Evolutionary conservation across 2,113 vertebrate species (phyloP), one percentile per base, ranked within the genome.

Genomic region (Todiramphus chloris): DNA sequence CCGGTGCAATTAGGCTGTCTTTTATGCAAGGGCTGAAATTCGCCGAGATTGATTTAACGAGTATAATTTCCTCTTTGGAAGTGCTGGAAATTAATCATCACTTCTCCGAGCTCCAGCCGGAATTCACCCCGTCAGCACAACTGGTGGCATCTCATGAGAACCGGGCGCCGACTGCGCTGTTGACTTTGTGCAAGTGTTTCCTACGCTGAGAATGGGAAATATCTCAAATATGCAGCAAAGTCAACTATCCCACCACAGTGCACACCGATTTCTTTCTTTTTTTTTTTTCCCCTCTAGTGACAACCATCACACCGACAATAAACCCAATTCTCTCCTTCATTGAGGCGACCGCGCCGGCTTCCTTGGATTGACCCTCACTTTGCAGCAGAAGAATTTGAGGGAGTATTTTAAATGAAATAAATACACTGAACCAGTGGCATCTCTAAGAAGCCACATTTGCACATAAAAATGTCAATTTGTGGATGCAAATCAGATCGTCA

Each of bases 11-110:
- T 96, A 96, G 35, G 64, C 75, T 28, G 93, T 16, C 66, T 53
- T 95, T 94, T 79, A 53, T 37, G 87, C 95, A 69, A 95, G 90
- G 87, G 76, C 82, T 81, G 58, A 93, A 91, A 95, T 97, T 94
- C 86, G 0, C 89, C 90, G 16, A 14, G 33, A 75, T 82, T 88
- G 94, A 95, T 94, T 96, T 93, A 90, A 96, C 67, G 6, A 96
- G 95, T 33, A 68, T 92, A 90, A 96, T 97, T 96, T 97, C 95
- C 96, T 97, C 93, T 89, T 60, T 16, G 89, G 81, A 92, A 86
- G 72, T 83, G 93, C 86, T 96, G 93, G 92, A 84, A 92, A 92
- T 95, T 83, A 97, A 94, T 95, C 95, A 88, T 60, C 83, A 11
- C 74, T 88, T 91, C 89, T 87, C n/a, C 78, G 11, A 60, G 77